These are phyloP conservation scores for Saccostrea cuccullata DNA, from an alignment of 1,140 invertebrate genomes.

Conservation along the genomic window DNA sequence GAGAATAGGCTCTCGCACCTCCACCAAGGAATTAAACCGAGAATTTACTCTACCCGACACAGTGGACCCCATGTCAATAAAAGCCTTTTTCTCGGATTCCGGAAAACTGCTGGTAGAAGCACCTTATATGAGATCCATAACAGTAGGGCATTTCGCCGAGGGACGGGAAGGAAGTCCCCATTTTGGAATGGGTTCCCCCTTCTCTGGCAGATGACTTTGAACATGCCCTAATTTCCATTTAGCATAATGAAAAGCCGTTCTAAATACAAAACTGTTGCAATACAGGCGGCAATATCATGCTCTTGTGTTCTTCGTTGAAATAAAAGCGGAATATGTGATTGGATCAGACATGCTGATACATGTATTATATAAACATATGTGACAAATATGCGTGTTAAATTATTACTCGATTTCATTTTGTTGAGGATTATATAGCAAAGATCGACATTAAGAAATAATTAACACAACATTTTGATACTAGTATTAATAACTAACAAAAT, in stretches of 20 bases:
- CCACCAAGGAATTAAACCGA: slow-evolving; percentile 74
- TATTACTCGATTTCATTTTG: background rate
- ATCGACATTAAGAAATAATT: background rate
- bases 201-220: slow-evolving; percentile 16
- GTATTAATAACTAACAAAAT: background rate
- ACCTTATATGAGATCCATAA: slow-evolving; percentile 62
- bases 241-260: background rate
- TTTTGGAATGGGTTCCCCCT: slow-evolving; percentile 36
- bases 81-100: slow-evolving; percentile 75
- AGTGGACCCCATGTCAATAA: slow-evolving; percentile 76
- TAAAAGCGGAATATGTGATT: background rate
- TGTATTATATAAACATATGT: background rate
- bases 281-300: background rate
- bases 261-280: background rate
- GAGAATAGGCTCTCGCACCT: slow-evolving; percentile 69
- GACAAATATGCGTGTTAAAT: background rate
- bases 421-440: slow-evolving; percentile 6
- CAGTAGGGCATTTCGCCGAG: slow-evolving; percentile 59
- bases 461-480: background rate
- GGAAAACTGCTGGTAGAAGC: slow-evolving; percentile 77
- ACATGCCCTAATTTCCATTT: background rate
- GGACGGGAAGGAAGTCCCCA: slow-evolving; percentile 53
- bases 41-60: slow-evolving; percentile 75
- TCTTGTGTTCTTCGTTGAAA: background rate
- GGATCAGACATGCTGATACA: background rate